These are phyloP conservation scores for Trachemys scripta DNA, from an alignment of 2,113 vertebrate species.

Conservation along the genomic window DNA sequence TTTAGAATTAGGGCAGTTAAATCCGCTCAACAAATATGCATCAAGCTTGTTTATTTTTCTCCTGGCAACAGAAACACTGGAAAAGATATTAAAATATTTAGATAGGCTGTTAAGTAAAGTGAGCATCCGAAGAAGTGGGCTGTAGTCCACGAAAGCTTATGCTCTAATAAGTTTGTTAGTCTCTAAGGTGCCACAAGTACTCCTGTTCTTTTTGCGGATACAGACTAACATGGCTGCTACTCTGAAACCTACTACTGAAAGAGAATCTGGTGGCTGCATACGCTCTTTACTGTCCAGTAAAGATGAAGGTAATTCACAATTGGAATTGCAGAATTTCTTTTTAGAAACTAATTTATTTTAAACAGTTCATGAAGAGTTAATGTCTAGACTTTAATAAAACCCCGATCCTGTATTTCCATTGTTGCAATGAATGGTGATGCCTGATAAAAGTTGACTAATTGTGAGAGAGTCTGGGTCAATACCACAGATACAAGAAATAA, in stretches of 20 bases:
- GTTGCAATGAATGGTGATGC: neutral
- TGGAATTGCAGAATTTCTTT: neutral
- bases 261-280: constrained; percentile 19
- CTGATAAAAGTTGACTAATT: neutral
- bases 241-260: neutral
- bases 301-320: neutral
- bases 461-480: neutral
- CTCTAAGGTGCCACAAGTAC: too few relatives aligned
- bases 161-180: too few relatives aligned
- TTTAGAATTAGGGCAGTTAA: constrained; percentile 37
- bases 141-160: too few relatives aligned
- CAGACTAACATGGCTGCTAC: too few relatives aligned
- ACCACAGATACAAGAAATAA: constrained; percentile 8
- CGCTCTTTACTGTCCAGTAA: constrained; percentile 16
- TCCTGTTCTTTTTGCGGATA: too few relatives aligned
- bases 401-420: neutral
- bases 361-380: neutral
- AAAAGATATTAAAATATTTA: constrained; percentile 9
- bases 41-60: neutral
- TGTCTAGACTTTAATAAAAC: neutral
- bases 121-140: neutral
- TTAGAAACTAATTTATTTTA: constrained; percentile 3
- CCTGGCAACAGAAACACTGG: constrained; percentile 4
- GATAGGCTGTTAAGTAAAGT: constrained; percentile 33
- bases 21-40: constrained; percentile 8